A percentile compares a stretch with the other conserved stretches of the same genome.
Evolutionary conservation across 1,140 invertebrate genomes (phyloP).

Genomic region (Stegodyphus mimosarum): DNA sequence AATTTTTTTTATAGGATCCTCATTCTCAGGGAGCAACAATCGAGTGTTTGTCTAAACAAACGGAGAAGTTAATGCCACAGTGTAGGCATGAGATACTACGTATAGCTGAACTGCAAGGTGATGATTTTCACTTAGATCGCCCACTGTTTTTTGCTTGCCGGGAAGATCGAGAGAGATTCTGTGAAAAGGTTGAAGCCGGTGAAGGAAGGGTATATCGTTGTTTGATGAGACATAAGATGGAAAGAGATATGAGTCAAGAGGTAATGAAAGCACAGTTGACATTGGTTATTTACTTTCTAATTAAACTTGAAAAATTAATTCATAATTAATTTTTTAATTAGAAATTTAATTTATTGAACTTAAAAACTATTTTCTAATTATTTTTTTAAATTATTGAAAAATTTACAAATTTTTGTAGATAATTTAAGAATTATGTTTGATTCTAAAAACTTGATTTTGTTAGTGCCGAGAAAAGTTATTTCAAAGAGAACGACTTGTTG

Average conservation of each 20-base stretch:
- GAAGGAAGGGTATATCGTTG: slow-evolving; percentile 90
- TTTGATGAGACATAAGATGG: slow-evolving; percentile 85
- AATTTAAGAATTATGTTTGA: background rate
- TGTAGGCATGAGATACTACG: slow-evolving; percentile 85
- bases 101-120: slow-evolving; percentile 86
- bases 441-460: background rate
- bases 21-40: slow-evolving; percentile 85
- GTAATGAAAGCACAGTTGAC: slow-evolving; percentile 64
- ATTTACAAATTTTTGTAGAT: background rate
- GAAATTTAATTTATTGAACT: background rate
- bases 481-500: slow-evolving; percentile 86
- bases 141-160: slow-evolving; percentile 90
- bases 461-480: slow-evolving; percentile 86
- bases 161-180: slow-evolving; percentile 80
- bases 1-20: slow-evolving; percentile 63
- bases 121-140: slow-evolving; percentile 90
- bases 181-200: slow-evolving; percentile 71
- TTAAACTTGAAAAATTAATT: too few species aligned
- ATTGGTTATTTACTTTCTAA: too few species aligned
- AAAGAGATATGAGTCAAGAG: slow-evolving; percentile 74
- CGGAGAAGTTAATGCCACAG: slow-evolving; percentile 71
- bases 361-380: background rate
- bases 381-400: background rate
- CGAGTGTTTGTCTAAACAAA: slow-evolving; percentile 82
- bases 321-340: background rate